A percentile compares a stretch with the other conserved stretches of the same genome.
Conservation (phyloP, 2,888 invertebrate genomes). For the Drosophila percnosoma region DNA sequence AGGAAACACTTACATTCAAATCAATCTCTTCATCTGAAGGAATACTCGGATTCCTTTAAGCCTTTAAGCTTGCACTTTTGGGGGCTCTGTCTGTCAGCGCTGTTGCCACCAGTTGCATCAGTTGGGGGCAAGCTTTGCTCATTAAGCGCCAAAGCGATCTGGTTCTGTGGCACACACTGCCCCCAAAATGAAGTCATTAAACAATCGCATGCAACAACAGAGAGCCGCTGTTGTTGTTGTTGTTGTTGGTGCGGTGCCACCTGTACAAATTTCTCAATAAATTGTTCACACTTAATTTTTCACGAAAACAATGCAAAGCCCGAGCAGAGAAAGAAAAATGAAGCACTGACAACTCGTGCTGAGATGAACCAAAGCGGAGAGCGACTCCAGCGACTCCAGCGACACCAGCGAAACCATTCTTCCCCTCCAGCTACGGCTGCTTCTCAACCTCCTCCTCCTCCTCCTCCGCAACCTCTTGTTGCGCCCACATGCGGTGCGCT, state of each 20-base stretch:
- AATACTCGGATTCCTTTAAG: slow-evolving; percentile 19
- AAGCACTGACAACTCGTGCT: slow-evolving; percentile 80
- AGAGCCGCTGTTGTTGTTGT: slow-evolving; percentile 40
- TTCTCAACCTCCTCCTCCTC: not conserved
- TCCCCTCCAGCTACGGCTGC: not conserved
- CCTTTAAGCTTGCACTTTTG: slow-evolving; percentile 11
- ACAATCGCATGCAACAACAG: slow-evolving; percentile 59
- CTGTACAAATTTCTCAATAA: slow-evolving; percentile 80
- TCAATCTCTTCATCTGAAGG: slow-evolving; percentile 4
- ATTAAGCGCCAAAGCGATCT: slow-evolving; percentile 60
- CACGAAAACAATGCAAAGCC: slow-evolving; percentile 70
- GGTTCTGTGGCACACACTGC: slow-evolving; percentile 26
- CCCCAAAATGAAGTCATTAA: slow-evolving; percentile 74
- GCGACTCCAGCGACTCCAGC: slow-evolving; percentile 15
- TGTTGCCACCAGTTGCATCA: slow-evolving; percentile 21
- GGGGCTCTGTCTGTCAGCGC: slow-evolving; percentile 11
- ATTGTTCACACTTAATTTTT: slow-evolving; percentile 81
- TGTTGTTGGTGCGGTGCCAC: slow-evolving; percentile 57
- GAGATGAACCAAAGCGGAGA: slow-evolving; percentile 29
- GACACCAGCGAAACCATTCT: slow-evolving; percentile 32
- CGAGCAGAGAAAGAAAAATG: slow-evolving; percentile 69
- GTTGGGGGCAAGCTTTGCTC: slow-evolving; percentile 63
- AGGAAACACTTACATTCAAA: slow-evolving; percentile 4
- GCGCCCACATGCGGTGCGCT: slow-evolving; percentile 69
- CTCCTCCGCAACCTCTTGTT: slow-evolving; percentile 14